A percentile compares a stretch with the other conserved stretches of the same genome.
Evolutionary conservation across 2,113 vertebrate species (phyloP).

Genomic region (Isichthys henryi): DNA sequence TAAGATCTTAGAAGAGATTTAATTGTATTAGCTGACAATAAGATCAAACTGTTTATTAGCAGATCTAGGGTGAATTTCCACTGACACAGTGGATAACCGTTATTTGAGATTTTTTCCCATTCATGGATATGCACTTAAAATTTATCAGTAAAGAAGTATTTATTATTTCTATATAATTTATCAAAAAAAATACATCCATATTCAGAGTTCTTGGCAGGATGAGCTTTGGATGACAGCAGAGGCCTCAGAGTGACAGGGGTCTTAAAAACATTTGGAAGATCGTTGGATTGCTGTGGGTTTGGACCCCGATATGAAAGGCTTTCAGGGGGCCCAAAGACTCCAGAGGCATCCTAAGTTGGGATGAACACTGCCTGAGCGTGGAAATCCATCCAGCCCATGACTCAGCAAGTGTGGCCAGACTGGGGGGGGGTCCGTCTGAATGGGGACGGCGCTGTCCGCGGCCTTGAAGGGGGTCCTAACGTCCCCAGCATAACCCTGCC

Average conservation of each 20-base stretch:
- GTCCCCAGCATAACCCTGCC: too few species aligned
- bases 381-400: background rate
- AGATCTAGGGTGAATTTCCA: background rate
- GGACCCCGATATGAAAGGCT: background rate
- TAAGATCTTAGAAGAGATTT: background rate
- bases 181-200: background rate
- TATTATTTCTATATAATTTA: background rate
- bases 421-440: background rate
- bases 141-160: background rate
- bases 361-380: background rate
- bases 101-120: background rate
- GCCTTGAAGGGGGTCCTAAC: background rate
- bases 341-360: background rate
- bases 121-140: background rate
- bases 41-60: background rate
- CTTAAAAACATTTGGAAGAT: background rate
- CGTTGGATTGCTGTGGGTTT: background rate
- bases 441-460: background rate
- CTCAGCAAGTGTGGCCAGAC: background rate
- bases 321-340: background rate
- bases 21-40: background rate
- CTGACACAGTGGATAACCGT: background rate
- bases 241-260: too few species aligned
- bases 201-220: background rate
- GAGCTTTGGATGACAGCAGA: background rate